Evolutionary conservation across 2,797 vertebrate genomes (phyloP).

Genomic region (Brachymystax lenok): DNA sequence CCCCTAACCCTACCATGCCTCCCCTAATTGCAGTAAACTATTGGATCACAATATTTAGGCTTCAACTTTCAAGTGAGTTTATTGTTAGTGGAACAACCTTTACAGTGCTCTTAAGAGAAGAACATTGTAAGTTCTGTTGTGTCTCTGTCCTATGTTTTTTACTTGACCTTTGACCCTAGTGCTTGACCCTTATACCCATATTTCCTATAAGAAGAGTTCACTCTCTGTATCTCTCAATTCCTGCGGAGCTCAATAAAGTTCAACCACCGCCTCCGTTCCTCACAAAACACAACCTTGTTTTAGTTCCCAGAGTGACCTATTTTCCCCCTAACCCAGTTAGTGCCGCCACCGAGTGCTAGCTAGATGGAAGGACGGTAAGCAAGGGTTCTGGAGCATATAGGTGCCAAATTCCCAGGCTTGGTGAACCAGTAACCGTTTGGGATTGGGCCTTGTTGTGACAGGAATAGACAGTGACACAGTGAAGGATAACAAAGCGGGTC

Average conservation of each 20-base stretch:
- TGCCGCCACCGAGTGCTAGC: slow-evolving; percentile 16
- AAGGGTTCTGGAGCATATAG: slow-evolving; percentile 8
- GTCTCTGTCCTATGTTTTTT: slow-evolving; percentile 9
- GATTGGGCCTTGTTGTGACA: slow-evolving; percentile 39
- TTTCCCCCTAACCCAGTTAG: slow-evolving; percentile 48
- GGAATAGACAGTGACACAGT: slow-evolving; percentile 53
- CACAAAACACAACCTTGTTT: slow-evolving; percentile 39
- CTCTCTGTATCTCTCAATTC: slow-evolving; percentile 18
- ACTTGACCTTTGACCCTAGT: not conserved
- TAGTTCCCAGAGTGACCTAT: slow-evolving; percentile 34
- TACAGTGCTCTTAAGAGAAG: not conserved
- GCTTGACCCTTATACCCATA: not conserved
- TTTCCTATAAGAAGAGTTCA: not conserved
- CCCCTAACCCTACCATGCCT: too few species aligned
- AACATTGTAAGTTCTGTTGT: not conserved
- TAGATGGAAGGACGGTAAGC: slow-evolving; percentile 12
- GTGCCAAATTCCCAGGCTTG: slow-evolving; percentile 59
- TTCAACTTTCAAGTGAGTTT: not conserved
- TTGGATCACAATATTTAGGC: too few species aligned
- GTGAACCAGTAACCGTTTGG: slow-evolving; percentile 42
- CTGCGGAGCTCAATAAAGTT: slow-evolving; percentile 6
- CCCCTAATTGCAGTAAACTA: too few species aligned
- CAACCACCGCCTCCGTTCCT: slow-evolving; percentile 6
- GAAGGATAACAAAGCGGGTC: slow-evolving; percentile 40
- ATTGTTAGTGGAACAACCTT: not conserved